Evolutionary conservation across 2,113 vertebrate species (phyloP), one percentile per base, ranked within the genome.

Genomic region (Eidolon helvum): DNA sequence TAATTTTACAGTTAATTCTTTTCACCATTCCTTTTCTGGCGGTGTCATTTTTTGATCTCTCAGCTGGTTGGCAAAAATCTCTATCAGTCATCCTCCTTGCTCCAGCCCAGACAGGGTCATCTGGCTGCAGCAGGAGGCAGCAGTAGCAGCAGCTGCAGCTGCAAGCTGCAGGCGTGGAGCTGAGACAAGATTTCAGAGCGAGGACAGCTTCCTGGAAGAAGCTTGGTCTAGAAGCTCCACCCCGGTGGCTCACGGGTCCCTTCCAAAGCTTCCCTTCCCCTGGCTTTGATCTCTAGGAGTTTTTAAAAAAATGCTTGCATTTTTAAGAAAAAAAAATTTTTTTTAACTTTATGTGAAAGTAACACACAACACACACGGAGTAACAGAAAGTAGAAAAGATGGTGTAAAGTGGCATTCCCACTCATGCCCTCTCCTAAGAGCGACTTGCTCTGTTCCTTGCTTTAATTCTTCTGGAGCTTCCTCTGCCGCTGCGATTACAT

Each of bases 1-100:
- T 96, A 91, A 84, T 93, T 83, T 96, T 92, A 55, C 77, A 68
- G 72, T 65, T 88, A 88, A 94, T 88, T 95, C 83, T 90, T 94
- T 55, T n/a, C 22, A 4, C 72, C 0, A 0, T 10, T 82, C 38
- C 69, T 28, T 65, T 96, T 91, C 82, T 48, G 93, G 91, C 66
- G 83, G 45, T 45, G 74, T 95, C 87, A 66, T 22, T 82, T 26
- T 68, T 65, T 4, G 30, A 48, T 93, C 43, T 82, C 84, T 91
- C 35, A 22, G 77, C 87, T 88, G 79, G 28, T n/a, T 68, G 38
- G 74, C 69, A 35, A 83, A 83, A 84, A 3, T 61, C 91, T 68
- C 11, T 38, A 21, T 65, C 75, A n/a, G 92, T 80, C 59, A n/a
- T 71, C 50, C 35, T 57, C 82, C 61, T 65, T 28, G 43, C 75